phyloP scores from a whole-genome alignment of 2,888 invertebrate species.

The Petrolisthes manimaculis region DNA sequence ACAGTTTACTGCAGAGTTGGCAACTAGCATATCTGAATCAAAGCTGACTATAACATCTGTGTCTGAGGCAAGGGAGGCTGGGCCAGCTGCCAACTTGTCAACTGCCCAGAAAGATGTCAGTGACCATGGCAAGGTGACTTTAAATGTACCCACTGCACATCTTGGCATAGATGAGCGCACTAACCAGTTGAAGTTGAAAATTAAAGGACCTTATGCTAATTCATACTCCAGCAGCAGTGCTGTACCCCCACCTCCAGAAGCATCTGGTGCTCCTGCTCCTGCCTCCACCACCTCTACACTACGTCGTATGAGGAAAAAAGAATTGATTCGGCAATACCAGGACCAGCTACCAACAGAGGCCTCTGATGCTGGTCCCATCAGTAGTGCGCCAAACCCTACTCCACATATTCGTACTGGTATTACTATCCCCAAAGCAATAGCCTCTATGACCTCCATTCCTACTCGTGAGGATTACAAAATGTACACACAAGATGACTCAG shows the following conservation, averaged over 20 bases:
- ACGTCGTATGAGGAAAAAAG: constrained; percentile 87
- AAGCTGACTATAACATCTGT: constrained; percentile 34
- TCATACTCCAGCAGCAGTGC: constrained; percentile 76
- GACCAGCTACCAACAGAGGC: constrained; percentile 38
- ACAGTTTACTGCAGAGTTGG: constrained; percentile 28
- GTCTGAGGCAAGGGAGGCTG: constrained; percentile 42
- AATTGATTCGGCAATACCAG: constrained; percentile 81
- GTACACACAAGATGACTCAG: constrained; percentile 61
- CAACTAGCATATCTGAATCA: constrained; percentile 19
- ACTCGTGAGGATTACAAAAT: constrained; percentile 85
- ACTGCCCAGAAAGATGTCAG: constrained; percentile 7
- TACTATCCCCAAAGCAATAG: constrained; percentile 89
- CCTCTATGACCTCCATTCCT: constrained; percentile 88
- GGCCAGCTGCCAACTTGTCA: constrained; percentile 27
- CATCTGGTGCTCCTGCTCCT: constrained; percentile 46
- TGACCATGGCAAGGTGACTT: constrained; percentile 35
- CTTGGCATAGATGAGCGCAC: constrained; percentile 58
- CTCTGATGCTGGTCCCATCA: constrained; percentile 30
- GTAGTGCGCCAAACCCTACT: constrained; percentile 43
- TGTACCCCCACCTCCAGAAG: constrained; percentile 68
- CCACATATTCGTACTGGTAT: constrained; percentile 76
- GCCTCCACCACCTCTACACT: constrained; percentile 58
- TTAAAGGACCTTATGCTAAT: constrained; percentile 88
- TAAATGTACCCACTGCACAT: constrained; percentile 51
- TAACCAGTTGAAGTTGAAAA: constrained; percentile 89